phyloP scores from a whole-genome alignment of 2,888 invertebrate species.

The Camptogramma bilineatum region DNA sequence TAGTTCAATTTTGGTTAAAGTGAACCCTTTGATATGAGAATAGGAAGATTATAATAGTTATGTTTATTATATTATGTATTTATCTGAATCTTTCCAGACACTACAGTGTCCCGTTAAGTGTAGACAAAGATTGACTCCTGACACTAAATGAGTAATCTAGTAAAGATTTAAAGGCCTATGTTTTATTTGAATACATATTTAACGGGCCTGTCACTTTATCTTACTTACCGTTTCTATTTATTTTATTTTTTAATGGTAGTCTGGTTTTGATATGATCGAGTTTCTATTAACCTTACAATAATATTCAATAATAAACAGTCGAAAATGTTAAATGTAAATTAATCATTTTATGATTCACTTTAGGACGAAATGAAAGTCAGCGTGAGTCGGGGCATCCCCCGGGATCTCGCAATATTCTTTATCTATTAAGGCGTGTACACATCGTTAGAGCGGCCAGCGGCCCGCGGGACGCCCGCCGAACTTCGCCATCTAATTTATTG shows the following conservation, averaged over 20 bases:
- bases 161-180: no score
- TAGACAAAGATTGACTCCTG: no score
- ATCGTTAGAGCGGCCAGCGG: conserved; percentile 19
- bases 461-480: neutral
- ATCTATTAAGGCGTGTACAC: conserved; percentile 28
- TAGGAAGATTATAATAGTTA: no score
- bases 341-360: conserved; percentile 12
- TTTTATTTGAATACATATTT: no score
- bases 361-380: conserved; percentile 11
- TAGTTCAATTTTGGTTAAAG: neutral
- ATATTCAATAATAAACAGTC: conserved; percentile 10
- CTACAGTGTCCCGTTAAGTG: no score
- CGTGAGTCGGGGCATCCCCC: neutral
- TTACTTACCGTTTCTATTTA: no score
- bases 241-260: neutral
- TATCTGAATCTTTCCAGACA: no score
- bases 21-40: no score
- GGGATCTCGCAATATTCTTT: conserved; percentile 15
- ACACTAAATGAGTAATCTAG: no score
- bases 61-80: no score
- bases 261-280: neutral
- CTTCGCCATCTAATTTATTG: conserved; percentile 29
- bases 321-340: conserved; percentile 12
- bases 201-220: no score
- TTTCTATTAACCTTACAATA: neutral